Evolutionary conservation across 30 jellyfish, hydroid and myxozoan genomes (phyloP).

Genomic region (Cassiopea andromeda): DNA sequence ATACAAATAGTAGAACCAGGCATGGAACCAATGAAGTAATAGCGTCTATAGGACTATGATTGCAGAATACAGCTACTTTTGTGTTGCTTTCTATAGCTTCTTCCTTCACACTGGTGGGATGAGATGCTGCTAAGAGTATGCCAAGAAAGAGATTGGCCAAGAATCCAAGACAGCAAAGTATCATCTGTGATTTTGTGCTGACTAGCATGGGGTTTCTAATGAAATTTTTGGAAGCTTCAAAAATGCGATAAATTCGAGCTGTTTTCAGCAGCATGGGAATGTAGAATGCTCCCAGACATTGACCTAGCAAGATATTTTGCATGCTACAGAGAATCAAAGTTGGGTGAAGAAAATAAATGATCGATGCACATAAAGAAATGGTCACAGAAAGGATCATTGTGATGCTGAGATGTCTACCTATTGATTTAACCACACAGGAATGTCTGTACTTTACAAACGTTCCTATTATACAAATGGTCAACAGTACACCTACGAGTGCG

Average conservation of each 20-base stretch:
- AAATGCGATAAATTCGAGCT: conserved; percentile 75
- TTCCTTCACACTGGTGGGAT: conserved; percentile 35
- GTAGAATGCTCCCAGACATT: conserved; percentile 59
- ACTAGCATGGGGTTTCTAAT: conserved; percentile 52
- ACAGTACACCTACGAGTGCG: background rate
- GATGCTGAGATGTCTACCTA: conserved; percentile 31
- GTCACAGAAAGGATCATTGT: conserved; percentile 4
- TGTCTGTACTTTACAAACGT: background rate
- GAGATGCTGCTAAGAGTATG: conserved; percentile 42
- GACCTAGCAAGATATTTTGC: conserved; percentile 51
- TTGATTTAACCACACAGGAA: conserved; percentile 13
- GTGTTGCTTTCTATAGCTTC: conserved; percentile 13
- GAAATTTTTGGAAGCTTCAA: conserved; percentile 49
- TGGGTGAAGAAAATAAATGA: conserved; percentile 11
- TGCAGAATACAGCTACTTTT: conserved; percentile 50
- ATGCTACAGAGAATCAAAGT: conserved; percentile 35
- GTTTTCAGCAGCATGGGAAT: conserved; percentile 77
- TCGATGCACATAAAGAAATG: background rate
- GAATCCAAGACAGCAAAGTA: conserved; percentile 31
- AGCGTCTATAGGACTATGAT: conserved; percentile 7
- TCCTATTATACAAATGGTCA: background rate
- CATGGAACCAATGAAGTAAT: conserved; percentile 49
- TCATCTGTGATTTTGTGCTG: conserved; percentile 65
- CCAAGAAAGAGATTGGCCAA: conserved; percentile 53
- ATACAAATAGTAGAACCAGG: conserved; percentile 57